Conservation (phyloP, 2,888 invertebrate genomes). For the Dyspetes luteomarginatus region DNA sequence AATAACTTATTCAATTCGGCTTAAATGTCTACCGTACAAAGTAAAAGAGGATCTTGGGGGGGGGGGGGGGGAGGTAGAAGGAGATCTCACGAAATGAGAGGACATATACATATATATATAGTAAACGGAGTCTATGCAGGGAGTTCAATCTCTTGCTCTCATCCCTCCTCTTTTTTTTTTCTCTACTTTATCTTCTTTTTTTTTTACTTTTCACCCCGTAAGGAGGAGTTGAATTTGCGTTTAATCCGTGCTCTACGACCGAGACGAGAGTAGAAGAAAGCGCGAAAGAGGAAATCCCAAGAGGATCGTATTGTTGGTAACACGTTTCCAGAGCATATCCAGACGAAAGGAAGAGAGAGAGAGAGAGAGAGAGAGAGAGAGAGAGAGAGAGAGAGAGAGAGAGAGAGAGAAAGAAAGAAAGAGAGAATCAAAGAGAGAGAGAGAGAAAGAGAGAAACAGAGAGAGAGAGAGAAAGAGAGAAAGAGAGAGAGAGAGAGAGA, state of each 20-base stretch:
- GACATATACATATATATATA: no score
- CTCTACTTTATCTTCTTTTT: slow-evolving; percentile 28
- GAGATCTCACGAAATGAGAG: slow-evolving; percentile 37
- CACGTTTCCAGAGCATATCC: slow-evolving; percentile 33
- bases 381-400: slow-evolving; percentile 18
- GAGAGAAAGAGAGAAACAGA: slow-evolving; percentile 16
- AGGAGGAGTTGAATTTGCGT: slow-evolving; percentile 61
- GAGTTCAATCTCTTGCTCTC: slow-evolving; percentile 13
- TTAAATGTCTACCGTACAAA: slow-evolving; percentile 48
- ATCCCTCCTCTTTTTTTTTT: neutral
- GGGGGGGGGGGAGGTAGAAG: neutral
- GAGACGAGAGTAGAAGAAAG: slow-evolving; percentile 35
- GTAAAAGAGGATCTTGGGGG: slow-evolving; percentile 16
- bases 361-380: slow-evolving; percentile 16
- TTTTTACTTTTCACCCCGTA: slow-evolving; percentile 44
- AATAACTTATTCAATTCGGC: slow-evolving; percentile 70
- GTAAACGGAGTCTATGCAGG: slow-evolving; percentile 31
- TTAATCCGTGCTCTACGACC: slow-evolving; percentile 59
- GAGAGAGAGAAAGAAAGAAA: slow-evolving; percentile 19
- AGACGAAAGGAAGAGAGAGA: slow-evolving; percentile 9
- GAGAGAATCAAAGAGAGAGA: neutral
- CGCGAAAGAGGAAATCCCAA: slow-evolving; percentile 45
- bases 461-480: slow-evolving; percentile 24
- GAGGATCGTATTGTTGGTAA: slow-evolving; percentile 60
- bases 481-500: slow-evolving; percentile 15